Conservation (phyloP, 2,113 vertebrate species). For the Chunga burmeisteri region DNA sequence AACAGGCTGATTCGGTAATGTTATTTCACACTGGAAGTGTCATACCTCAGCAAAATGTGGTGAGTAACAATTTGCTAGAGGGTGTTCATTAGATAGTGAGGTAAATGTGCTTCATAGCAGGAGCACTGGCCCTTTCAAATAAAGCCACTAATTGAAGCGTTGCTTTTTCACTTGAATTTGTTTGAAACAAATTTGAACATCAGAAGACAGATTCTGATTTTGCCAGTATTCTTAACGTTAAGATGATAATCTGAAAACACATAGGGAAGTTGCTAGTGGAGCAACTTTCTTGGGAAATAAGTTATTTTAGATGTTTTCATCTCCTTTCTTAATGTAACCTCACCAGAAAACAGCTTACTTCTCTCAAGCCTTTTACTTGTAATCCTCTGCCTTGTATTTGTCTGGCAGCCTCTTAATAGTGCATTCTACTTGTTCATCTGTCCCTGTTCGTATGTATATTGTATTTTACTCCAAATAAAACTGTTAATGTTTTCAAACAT, state of each 20-base stretch:
- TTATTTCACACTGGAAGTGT: not conserved
- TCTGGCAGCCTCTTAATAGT: not conserved
- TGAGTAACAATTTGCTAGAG: not conserved
- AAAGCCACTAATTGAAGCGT: not conserved
- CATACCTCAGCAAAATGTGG: not conserved
- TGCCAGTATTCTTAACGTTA: not conserved
- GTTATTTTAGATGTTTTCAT: not conserved
- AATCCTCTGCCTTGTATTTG: not conserved
- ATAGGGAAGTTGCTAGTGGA: not conserved
- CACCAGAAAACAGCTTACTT: not conserved
- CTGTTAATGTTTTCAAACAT: not conserved
- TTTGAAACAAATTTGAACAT: not conserved
- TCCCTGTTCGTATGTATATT: not conserved
- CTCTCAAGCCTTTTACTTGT: not conserved
- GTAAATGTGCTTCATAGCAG: not conserved
- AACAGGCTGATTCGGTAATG: fast-evolving
- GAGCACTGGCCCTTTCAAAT: not conserved
- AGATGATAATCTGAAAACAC: not conserved
- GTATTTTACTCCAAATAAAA: conserved; percentile 47
- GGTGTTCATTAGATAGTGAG: not conserved
- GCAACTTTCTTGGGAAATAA: not conserved
- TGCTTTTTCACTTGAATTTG: not conserved
- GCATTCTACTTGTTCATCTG: not conserved
- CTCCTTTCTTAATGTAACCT: not conserved
- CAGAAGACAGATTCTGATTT: not conserved